phyloP scores from a whole-genome alignment of 2,113 vertebrate species.

The Macaca fascicularis region DNA sequence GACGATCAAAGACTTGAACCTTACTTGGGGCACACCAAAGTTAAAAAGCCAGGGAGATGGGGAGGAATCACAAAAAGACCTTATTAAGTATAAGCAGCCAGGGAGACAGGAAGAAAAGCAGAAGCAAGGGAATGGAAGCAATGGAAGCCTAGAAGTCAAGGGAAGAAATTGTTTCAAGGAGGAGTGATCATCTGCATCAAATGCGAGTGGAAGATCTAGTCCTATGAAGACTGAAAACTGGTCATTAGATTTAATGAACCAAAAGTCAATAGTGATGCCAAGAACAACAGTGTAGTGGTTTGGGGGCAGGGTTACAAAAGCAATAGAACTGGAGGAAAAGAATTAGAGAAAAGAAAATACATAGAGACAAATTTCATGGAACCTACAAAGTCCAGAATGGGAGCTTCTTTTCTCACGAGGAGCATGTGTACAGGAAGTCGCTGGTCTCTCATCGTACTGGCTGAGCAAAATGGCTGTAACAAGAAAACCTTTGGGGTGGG shows the following conservation, averaged over 20 bases:
- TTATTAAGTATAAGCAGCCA: neutral
- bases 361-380: neutral
- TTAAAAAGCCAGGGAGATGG: neutral
- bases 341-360: neutral
- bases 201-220: neutral
- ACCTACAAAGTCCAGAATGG: neutral
- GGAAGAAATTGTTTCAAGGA: neutral
- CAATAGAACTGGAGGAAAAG: neutral
- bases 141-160: neutral
- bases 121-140: neutral
- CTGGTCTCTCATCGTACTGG: neutral
- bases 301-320: neutral
- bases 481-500: neutral
- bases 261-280: neutral
- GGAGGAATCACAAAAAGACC: neutral
- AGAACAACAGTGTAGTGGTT: neutral
- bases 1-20: neutral
- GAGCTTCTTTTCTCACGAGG: accelerated
- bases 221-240: neutral
- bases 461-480: neutral
- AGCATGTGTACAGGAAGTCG: accelerated
- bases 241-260: neutral
- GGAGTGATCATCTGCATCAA: neutral
- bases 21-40: neutral
- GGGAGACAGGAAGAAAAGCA: neutral